Evolutionary conservation across 2,113 vertebrate species (phyloP).

Genomic region (Galemys pyrenaicus): DNA sequence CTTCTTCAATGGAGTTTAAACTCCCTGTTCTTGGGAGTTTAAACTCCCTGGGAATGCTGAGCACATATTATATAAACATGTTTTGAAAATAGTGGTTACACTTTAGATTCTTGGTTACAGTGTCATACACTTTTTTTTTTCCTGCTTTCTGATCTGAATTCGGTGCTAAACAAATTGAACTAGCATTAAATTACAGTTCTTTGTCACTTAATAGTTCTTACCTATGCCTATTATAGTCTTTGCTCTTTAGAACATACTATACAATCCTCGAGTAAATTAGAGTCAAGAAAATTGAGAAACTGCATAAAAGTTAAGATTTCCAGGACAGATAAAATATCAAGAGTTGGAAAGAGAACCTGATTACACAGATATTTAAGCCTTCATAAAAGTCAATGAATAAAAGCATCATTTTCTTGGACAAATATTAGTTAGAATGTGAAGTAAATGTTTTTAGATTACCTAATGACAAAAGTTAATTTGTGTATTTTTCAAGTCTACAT

Average conservation of each 20-base stretch:
- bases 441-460: not conserved
- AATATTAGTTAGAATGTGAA: not conserved
- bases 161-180: not conserved
- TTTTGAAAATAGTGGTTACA: not conserved
- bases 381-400: not conserved
- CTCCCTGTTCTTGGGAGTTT: not conserved
- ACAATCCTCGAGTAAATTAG: constrained; percentile 20
- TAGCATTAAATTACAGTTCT: constrained; percentile 25
- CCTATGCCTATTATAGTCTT: not conserved
- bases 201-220: constrained; percentile 9
- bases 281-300: constrained; percentile 26
- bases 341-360: constrained; percentile 15
- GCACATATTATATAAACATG: not conserved
- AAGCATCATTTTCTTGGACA: not conserved
- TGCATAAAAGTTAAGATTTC: not conserved
- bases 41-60: not conserved
- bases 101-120: not conserved
- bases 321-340: not conserved
- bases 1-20: not conserved
- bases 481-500: not conserved
- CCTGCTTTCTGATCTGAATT: constrained; percentile 1
- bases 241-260: not conserved
- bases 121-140: not conserved
- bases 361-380: constrained; percentile 18
- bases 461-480: constrained; percentile 3